These are phyloP conservation scores for Cheilosia soror DNA, from an alignment of 2,888 invertebrate genomes.

Conservation along the genomic window DNA sequence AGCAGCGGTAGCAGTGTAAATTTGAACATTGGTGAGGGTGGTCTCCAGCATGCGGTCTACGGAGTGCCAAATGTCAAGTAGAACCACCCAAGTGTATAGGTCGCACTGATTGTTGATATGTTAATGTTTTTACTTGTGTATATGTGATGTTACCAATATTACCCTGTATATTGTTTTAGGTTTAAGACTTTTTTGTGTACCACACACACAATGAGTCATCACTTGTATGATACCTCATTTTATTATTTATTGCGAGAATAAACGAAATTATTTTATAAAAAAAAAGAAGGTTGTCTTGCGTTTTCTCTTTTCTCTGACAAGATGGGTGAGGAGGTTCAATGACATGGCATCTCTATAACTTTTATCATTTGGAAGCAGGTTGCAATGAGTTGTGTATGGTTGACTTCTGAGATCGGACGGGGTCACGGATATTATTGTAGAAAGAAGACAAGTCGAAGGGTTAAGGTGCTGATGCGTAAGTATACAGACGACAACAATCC, in stretches of 20 bases:
- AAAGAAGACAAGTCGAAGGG: no score
- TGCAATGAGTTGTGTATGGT: background rate
- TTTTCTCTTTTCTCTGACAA: slow-evolving; percentile 16
- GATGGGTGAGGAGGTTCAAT: slow-evolving; percentile 11
- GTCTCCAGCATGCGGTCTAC: slow-evolving; percentile 74
- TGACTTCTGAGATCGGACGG: background rate
- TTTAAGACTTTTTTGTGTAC: slow-evolving; percentile 43
- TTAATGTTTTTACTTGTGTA: slow-evolving; percentile 45
- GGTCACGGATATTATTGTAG: background rate
- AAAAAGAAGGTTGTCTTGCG: slow-evolving; percentile 5
- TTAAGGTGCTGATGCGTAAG: no score
- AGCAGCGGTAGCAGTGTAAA: slow-evolving; percentile 23
- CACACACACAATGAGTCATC: slow-evolving; percentile 56
- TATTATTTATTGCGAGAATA: slow-evolving; percentile 74
- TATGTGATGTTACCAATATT: slow-evolving; percentile 70
- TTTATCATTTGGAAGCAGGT: background rate
- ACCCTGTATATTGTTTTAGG: slow-evolving; percentile 52
- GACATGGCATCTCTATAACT: background rate
- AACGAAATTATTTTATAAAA: slow-evolving; percentile 60
- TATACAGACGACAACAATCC: no score
- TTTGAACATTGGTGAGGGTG: slow-evolving; percentile 46
- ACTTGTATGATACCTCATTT: slow-evolving; percentile 72
- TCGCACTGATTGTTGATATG: slow-evolving; percentile 27
- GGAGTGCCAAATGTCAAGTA: slow-evolving; percentile 77
- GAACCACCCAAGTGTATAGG: slow-evolving; percentile 10